Evolutionary conservation across 1,140 invertebrate genomes (phyloP).

Genomic region (Eriocheir sinensis): DNA sequence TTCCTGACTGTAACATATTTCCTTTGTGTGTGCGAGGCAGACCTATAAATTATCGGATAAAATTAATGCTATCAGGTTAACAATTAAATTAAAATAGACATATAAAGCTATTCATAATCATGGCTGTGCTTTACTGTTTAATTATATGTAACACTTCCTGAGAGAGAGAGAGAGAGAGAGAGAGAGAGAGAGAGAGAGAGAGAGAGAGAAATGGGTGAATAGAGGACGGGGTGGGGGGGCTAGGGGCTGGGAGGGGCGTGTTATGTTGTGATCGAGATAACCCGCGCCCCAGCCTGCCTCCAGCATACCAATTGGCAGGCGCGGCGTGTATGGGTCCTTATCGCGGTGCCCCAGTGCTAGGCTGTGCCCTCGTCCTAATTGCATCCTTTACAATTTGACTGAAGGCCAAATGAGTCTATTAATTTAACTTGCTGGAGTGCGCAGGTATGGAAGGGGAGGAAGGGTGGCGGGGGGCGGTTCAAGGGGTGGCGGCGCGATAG

Average conservation of each 20-base stretch:
- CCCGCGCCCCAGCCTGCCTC: not conserved
- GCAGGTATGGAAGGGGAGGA: not conserved
- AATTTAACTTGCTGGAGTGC: constrained; percentile 4
- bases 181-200: not conserved
- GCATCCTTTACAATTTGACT: constrained; percentile 16
- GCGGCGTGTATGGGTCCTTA: not conserved
- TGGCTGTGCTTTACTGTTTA: too few species aligned
- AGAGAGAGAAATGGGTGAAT: not conserved
- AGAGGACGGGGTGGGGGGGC: not conserved
- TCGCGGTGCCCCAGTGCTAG: not conserved
- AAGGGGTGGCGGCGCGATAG: not conserved
- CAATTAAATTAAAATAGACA: too few species aligned
- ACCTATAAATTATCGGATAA: too few species aligned
- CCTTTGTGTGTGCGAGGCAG: too few species aligned
- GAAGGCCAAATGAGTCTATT: constrained; percentile 24
- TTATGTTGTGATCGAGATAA: not conserved
- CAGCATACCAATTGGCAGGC: not conserved
- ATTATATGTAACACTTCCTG: too few species aligned
- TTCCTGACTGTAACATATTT: too few species aligned
- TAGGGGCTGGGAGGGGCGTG: not conserved
- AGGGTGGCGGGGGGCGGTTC: not conserved
- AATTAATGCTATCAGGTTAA: too few species aligned
- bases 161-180: not conserved
- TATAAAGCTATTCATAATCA: too few species aligned
- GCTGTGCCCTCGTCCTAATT: not conserved